Evolutionary conservation across 2,113 vertebrate species (phyloP).

Genomic region (Centropus unirufus): DNA sequence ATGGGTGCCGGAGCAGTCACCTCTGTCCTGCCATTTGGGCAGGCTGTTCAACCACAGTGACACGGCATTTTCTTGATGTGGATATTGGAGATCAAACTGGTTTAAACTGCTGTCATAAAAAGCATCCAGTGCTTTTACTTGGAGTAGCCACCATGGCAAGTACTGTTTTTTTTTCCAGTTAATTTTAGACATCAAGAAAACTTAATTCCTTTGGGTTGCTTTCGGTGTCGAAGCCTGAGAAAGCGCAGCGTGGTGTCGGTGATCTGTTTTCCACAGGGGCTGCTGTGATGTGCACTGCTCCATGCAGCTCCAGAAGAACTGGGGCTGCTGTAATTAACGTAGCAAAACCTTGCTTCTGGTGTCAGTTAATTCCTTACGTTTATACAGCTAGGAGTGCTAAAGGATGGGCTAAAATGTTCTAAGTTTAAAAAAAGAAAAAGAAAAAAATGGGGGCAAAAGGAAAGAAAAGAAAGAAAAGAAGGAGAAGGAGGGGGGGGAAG

Average conservation of each 20-base stretch:
- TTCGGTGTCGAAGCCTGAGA: not conserved
- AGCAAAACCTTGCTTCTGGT: constrained; percentile 71
- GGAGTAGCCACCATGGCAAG: not conserved
- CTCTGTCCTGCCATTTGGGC: not conserved
- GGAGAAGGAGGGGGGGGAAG: no score
- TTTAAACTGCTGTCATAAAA: not conserved
- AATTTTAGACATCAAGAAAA: constrained; percentile 41
- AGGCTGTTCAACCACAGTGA: not conserved
- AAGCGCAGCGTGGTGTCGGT: not conserved
- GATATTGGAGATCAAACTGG: not conserved
- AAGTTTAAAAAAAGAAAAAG: not conserved
- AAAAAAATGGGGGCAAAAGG: not conserved
- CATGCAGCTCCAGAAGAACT: constrained; percentile 57
- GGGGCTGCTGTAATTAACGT: constrained; percentile 76
- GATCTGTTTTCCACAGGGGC: constrained; percentile 65
- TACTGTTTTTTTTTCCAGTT: not conserved
- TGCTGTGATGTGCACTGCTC: not conserved
- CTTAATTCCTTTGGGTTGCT: constrained; percentile 25
- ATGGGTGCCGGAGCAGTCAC: not conserved
- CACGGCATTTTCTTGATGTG: not conserved
- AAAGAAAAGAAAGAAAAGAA: not conserved
- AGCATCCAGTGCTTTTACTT: not conserved
- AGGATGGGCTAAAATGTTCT: constrained; percentile 60
- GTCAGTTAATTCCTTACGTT: constrained; percentile 69
- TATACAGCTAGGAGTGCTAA: constrained; percentile 15